These are phyloP conservation scores for Prolemur simus DNA, from an alignment of 2,113 vertebrate genomes.

Conservation along the genomic window DNA sequence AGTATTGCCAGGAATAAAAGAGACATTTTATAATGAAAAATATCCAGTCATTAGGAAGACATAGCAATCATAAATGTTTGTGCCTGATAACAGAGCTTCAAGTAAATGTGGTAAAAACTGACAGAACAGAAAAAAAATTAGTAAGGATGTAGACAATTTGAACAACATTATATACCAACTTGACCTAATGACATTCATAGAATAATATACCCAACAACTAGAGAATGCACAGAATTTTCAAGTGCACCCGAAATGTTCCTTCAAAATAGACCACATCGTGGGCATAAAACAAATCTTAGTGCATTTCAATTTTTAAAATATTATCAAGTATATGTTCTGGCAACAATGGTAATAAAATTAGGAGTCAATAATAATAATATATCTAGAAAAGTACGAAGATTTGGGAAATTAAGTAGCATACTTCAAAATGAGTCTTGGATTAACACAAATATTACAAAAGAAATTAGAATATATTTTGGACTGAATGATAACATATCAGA, in stretches of 20 bases:
- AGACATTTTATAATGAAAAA: background rate
- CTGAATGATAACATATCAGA: background rate
- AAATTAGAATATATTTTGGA: background rate
- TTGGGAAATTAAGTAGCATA: background rate
- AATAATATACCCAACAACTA: background rate
- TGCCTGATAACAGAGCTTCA: background rate
- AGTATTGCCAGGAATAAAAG: background rate
- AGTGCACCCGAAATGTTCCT: background rate
- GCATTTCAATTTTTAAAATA: constrained; percentile 10
- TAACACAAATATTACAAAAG: background rate
- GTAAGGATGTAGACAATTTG: background rate
- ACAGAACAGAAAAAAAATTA: background rate
- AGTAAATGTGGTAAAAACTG: background rate
- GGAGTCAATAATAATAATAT: background rate
- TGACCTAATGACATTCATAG: background rate
- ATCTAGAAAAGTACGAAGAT: background rate
- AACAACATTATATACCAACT: too few species aligned
- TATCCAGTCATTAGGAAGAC: background rate
- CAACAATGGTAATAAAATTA: background rate
- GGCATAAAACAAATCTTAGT: background rate
- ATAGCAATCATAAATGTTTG: background rate
- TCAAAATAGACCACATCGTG: background rate
- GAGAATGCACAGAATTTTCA: background rate
- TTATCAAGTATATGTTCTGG: background rate
- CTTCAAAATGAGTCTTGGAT: background rate